phyloP scores from a whole-genome alignment of 2,888 invertebrate species.

The Aricia artaxerxes region DNA sequence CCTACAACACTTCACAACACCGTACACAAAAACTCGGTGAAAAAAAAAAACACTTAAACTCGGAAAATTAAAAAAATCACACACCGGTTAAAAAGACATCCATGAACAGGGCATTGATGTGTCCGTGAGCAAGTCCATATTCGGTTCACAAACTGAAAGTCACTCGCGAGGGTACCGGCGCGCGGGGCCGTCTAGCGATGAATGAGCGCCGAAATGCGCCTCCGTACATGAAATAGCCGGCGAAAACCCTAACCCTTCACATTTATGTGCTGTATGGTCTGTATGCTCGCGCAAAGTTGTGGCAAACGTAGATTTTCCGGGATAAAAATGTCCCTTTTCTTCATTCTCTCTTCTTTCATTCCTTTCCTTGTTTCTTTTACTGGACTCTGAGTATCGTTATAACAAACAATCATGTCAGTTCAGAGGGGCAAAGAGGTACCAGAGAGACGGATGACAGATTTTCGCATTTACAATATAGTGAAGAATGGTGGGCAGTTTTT shows the following conservation, averaged over 20 bases:
- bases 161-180: conserved; percentile 56
- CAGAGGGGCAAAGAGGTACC: too few species aligned
- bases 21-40: background rate
- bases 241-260: conserved; percentile 65
- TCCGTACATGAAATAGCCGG: conserved; percentile 78
- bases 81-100: conserved; percentile 80
- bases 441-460: too few species aligned
- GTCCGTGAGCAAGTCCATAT: conserved; percentile 77
- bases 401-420: too few species aligned
- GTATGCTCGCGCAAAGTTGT: background rate
- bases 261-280: background rate
- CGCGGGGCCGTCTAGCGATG: conserved; percentile 77
- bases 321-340: background rate
- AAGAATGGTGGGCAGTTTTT: too few species aligned
- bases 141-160: conserved; percentile 52
- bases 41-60: background rate
- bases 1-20: background rate
- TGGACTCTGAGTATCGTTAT: too few species aligned
- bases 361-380: too few species aligned
- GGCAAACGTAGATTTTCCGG: background rate
- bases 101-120: conserved; percentile 80
- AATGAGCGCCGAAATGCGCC: conserved; percentile 79
- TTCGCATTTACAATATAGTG: too few species aligned
- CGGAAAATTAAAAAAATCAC: conserved; percentile 51
- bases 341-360: too few species aligned